These are phyloP conservation scores for Diachasma alloeum DNA, from an alignment of 1,140 invertebrate genomes.

Conservation along the genomic window DNA sequence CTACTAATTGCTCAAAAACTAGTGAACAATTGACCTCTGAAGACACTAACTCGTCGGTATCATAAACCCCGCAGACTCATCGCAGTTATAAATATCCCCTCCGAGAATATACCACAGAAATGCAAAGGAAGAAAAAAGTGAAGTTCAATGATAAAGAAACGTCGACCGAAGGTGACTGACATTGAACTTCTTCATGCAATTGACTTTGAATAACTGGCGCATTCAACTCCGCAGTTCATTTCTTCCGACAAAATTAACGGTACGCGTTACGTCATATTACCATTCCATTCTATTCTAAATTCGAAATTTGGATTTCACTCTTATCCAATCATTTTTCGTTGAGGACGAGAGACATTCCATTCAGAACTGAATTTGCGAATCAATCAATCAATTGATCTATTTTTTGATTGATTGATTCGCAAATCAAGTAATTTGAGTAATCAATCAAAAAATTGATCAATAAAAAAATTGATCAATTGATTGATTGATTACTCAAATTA, in stretches of 20 bases:
- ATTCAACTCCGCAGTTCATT: background rate
- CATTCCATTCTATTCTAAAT: too few relatives aligned
- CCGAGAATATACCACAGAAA: background rate
- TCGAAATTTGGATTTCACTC: too few relatives aligned
- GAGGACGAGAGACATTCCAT: too few relatives aligned
- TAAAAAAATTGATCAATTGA: too few relatives aligned
- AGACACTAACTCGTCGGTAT: background rate
- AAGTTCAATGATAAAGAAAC: background rate
- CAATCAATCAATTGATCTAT: too few relatives aligned
- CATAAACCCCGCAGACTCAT: background rate
- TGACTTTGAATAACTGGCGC: background rate
- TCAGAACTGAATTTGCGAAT: too few relatives aligned
- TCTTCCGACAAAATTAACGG: background rate
- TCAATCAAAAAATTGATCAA: too few relatives aligned
- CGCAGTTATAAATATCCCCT: background rate
- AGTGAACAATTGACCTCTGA: background rate
- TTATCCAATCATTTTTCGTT: too few relatives aligned
- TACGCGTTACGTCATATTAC: too few relatives aligned
- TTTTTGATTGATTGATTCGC: too few relatives aligned
- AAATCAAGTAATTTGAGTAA: too few relatives aligned
- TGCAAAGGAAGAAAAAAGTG: background rate
- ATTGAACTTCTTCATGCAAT: background rate
- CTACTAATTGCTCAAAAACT: background rate
- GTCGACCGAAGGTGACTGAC: background rate
- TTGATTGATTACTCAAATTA: too few relatives aligned